Evolutionary conservation across 2,888 invertebrate species (phyloP).

Genomic region (Nomada ruficornis): DNA sequence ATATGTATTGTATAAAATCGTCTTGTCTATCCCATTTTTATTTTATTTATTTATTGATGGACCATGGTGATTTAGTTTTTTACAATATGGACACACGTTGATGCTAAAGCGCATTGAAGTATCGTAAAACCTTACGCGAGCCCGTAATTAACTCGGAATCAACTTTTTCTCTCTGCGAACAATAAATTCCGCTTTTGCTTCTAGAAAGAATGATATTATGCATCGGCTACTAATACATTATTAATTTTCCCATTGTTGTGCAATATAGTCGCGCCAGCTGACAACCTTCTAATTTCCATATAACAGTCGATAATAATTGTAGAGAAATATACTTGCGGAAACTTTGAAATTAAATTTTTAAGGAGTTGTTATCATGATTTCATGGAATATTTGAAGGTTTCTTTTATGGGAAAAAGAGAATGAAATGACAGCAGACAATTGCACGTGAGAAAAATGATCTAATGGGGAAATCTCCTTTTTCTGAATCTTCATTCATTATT

Average conservation of each 20-base stretch:
- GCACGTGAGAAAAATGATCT: not conserved
- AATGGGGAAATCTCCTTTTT: no score
- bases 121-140: no score
- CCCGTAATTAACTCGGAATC: not conserved
- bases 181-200: not conserved
- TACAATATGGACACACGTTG: not conserved
- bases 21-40: no score
- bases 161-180: not conserved
- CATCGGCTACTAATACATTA: no score
- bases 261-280: no score
- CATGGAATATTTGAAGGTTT: not conserved
- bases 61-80: constrained; percentile 5
- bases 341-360: not conserved
- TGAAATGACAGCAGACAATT: no score
- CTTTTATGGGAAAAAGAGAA: not conserved
- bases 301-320: no score
- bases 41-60: not conserved
- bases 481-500: no score
- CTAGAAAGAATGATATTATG: no score
- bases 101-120: not conserved
- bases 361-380: not conserved
- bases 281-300: no score
- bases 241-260: no score
- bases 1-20: not conserved
- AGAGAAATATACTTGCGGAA: no score